These are phyloP conservation scores for Formica selysi DNA, from an alignment of 1,140 invertebrate species.

Conservation along the genomic window DNA sequence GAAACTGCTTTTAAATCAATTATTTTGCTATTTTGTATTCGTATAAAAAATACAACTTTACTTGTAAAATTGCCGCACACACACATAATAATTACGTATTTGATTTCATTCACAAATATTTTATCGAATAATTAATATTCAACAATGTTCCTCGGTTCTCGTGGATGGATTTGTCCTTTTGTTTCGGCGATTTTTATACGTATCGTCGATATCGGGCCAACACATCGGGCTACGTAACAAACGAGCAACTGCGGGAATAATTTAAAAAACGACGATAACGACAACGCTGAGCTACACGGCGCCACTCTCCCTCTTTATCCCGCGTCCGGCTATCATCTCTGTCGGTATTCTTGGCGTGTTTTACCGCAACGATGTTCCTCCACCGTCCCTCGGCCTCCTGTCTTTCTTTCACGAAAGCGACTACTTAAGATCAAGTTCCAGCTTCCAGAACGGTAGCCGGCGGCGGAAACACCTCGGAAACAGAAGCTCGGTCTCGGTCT, in stretches of 20 bases:
- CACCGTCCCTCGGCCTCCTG: conserved; percentile 37
- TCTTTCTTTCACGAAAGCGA: conserved; percentile 77
- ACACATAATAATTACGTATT: conserved; percentile 16
- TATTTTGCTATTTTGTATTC: neutral
- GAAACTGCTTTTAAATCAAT: neutral
- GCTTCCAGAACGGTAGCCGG: conserved; percentile 83
- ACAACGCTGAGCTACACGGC: conserved; percentile 45
- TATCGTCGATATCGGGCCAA: conserved; percentile 20
- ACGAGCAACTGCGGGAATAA: conserved; percentile 76
- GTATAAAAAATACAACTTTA: neutral
- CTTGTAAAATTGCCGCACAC: neutral
- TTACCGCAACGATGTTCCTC: conserved; percentile 48
- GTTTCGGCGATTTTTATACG: neutral
- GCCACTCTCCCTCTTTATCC: conserved; percentile 48
- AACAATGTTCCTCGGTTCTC: neutral
- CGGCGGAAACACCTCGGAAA: conserved; percentile 84
- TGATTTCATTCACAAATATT: neutral
- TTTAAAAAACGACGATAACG: conserved; percentile 73
- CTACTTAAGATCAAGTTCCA: conserved; percentile 82
- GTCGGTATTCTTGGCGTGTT: conserved; percentile 52
- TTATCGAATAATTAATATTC: neutral
- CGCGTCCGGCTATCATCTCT: neutral
- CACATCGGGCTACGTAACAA: conserved; percentile 52
- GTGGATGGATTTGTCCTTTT: neutral
- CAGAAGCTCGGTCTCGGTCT: conserved; percentile 81